Conservation (phyloP, 2,113 vertebrate species). For the Oncorhynchus masou region DNA sequence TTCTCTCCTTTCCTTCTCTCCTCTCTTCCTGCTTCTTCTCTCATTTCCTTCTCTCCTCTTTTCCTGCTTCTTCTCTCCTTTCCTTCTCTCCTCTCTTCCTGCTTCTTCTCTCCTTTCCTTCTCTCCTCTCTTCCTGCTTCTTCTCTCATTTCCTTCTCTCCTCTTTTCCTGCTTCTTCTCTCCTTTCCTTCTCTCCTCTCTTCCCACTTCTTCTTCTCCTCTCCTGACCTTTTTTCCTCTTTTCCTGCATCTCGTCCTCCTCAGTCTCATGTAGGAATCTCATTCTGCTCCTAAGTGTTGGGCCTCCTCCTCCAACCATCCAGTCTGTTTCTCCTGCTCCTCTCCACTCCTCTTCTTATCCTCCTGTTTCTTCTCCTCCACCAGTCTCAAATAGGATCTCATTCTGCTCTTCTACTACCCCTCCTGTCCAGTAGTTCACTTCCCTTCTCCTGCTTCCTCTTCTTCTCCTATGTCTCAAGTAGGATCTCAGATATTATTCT, state of each 20-base stretch:
- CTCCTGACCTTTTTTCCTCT: too few relatives aligned
- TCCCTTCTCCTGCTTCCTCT: too few relatives aligned
- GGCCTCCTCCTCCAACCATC: too few relatives aligned
- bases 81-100: neutral
- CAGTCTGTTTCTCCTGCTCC: slow-evolving; percentile 16
- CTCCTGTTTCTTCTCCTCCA: slow-evolving; percentile 4
- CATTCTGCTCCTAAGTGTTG: neutral
- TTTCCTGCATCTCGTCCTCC: neutral
- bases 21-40: neutral
- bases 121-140: neutral
- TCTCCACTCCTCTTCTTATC: slow-evolving; percentile 11
- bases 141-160: neutral
- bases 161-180: neutral
- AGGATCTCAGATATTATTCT: slow-evolving; percentile 29
- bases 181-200: neutral
- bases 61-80: neutral
- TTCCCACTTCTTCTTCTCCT: neutral
- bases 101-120: neutral
- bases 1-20: too few relatives aligned
- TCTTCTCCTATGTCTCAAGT: neutral
- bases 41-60: neutral
- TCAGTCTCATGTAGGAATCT: neutral
- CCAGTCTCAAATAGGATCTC: slow-evolving; percentile 39
- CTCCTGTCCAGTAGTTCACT: neutral
- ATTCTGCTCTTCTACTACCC: neutral